Evolutionary conservation across 2,797 vertebrate genomes (phyloP), one percentile per base, ranked within the genome.

Genomic region (Epinephelus coioides): DNA sequence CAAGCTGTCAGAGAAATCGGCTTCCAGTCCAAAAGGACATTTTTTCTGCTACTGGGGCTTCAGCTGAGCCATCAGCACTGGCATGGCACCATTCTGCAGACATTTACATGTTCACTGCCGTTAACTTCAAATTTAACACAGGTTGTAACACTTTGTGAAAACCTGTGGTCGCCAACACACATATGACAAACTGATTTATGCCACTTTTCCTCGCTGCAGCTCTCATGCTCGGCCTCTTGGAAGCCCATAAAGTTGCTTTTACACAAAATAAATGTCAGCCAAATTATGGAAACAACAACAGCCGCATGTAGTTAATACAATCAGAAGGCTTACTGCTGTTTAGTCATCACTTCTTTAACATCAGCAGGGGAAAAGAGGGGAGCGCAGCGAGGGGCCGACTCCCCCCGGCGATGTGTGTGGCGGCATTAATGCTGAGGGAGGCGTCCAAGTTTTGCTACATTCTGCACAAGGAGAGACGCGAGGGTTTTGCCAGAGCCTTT

Each of bases 351-450:
- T 91, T 81, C 79, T 89, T 84, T 83, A 86, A 79, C 80, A 87
- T 83, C 81, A 79, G 83, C 77, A 23, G 73, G 78, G 80, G 68
- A 43, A 61, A 66, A 63, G 6, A 43, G 64, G 68, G 57, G 19
- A 46, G 50, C 56, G 3, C 83, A 59, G 38, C 1, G 38, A 86
- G 84, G 57, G 69, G 54, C 56, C 19, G 25, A 15, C 86, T 73
- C 82, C 86, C 80, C 67, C 51, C 57, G 25, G 82, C 84, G 13
- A 73, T 83, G 90, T 91, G 91, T 94, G 93, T 89, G 92, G 92
- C 81, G 38, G 78, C 73, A 47, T 73, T 80, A 85, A 66, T 81
- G 76, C 77, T 61, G 69, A 77, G 60, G 60, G 53, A 87, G 73
- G 66, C 62, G 57, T 89, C 91, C 80, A 89, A 85, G 76, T 85